These are phyloP conservation scores for Choristoneura fumiferana DNA, from an alignment of 1,140 invertebrate genomes.

Conservation along the genomic window DNA sequence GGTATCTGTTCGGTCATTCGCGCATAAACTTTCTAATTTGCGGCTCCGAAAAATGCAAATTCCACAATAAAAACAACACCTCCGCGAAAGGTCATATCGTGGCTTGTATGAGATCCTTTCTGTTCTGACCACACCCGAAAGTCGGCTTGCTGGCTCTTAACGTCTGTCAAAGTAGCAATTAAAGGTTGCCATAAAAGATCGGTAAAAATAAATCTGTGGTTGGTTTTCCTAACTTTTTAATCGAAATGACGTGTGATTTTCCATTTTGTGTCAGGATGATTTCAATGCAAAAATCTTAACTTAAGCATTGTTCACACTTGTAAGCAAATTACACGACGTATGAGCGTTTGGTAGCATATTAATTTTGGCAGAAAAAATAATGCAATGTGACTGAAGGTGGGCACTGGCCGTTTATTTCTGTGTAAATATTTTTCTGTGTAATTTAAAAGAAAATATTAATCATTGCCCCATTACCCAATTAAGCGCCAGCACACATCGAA, in stretches of 20 bases:
- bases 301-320: no score
- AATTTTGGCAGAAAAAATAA: no score
- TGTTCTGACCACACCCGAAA: slow-evolving; percentile 65
- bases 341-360: no score
- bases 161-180: slow-evolving; percentile 71
- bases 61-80: slow-evolving; percentile 67
- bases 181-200: slow-evolving; percentile 42
- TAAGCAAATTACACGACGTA: no score
- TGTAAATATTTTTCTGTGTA: no score
- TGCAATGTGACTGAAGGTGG: no score
- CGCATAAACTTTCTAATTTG: slow-evolving; percentile 75
- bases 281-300: no score
- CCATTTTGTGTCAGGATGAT: no score
- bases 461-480: no score
- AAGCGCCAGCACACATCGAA: slow-evolving; percentile 1
- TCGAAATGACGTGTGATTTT: slow-evolving; percentile 22
- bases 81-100: slow-evolving; percentile 65
- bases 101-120: slow-evolving; percentile 57
- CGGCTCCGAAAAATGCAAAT: slow-evolving; percentile 45
- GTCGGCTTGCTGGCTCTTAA: slow-evolving; percentile 39
- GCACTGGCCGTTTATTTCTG: no score
- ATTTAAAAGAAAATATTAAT: no score
- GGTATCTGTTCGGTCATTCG: slow-evolving; percentile 54
- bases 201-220: slow-evolving; percentile 52
- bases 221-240: slow-evolving; percentile 43